Conservation (phyloP, 2,113 vertebrate genomes). For the Hassar affinis region DNA sequence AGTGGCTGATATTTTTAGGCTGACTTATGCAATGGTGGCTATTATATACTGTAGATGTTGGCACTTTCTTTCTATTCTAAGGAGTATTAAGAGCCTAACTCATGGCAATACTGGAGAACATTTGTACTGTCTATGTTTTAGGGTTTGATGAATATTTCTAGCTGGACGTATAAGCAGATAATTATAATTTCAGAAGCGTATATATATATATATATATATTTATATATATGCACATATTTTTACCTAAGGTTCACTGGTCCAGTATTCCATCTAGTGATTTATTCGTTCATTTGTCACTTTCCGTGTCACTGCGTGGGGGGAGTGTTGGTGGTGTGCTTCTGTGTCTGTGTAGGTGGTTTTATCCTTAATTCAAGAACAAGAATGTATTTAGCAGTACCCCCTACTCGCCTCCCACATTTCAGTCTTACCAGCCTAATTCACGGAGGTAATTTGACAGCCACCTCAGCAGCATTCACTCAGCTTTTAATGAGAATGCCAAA, state of each 20-base stretch:
- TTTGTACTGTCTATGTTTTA: neutral
- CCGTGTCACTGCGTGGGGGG: conserved; percentile 18
- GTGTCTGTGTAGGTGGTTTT: conserved; percentile 27
- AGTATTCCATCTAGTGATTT: neutral
- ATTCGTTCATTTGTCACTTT: neutral
- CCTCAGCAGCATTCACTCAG: conserved; percentile 9
- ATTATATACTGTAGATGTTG: conserved; percentile 19
- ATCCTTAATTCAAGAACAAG: conserved; percentile 16
- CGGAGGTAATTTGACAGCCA: conserved; percentile 16
- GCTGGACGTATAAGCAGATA: no score
- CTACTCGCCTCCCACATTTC: conserved; percentile 13
- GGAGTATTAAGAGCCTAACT: neutral
- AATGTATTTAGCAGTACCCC: conserved; percentile 24
- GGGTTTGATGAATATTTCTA: neutral
- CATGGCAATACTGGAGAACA: neutral
- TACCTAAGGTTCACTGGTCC: neutral
- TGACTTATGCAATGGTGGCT: neutral
- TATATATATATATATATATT: neutral
- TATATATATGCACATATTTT: neutral
- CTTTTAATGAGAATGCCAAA: neutral
- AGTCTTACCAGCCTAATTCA: conserved; percentile 4
- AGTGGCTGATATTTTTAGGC: neutral
- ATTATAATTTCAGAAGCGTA: neutral
- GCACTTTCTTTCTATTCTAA: neutral
- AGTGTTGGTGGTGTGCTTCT: conserved; percentile 23